These are phyloP conservation scores for Aldrovandia affinis DNA, from an alignment of 2,797 vertebrate genomes.

Conservation along the genomic window DNA sequence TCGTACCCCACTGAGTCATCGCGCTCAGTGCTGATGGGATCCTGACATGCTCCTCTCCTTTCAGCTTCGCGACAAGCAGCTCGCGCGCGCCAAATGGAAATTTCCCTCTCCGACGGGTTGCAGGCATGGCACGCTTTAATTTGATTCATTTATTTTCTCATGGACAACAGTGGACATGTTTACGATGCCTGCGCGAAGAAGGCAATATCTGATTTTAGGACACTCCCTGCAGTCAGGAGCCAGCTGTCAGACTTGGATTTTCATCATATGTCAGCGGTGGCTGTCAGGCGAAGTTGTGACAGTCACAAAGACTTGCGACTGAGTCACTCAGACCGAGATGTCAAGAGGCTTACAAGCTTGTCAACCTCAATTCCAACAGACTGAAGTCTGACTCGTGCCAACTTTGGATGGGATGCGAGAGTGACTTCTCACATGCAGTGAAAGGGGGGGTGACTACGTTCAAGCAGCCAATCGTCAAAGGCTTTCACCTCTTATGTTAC, in stretches of 20 bases:
- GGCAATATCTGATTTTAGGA: conserved; percentile 3
- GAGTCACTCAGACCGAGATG: conserved; percentile 11
- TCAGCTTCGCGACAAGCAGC: not conserved
- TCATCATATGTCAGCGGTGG: not conserved
- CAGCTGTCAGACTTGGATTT: conserved; percentile 2
- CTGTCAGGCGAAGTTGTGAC: not conserved
- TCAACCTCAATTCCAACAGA: not conserved
- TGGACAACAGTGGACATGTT: conserved; percentile 1
- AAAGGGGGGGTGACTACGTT: not conserved
- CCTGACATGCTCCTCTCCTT: not conserved
- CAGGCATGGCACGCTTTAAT: not conserved
- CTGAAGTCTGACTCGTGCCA: not conserved
- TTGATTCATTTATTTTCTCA: not conserved
- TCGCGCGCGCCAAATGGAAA: not conserved
- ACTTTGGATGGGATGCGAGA: not conserved
- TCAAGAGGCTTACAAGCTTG: conserved; percentile 9
- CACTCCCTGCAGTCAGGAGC: not conserved
- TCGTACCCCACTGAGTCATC: not conserved
- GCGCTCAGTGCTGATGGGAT: conserved; percentile 6
- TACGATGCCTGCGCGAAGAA: not conserved
- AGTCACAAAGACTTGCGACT: not conserved
- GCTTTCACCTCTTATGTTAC: not conserved
- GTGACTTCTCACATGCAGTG: not conserved
- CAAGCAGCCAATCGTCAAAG: not conserved
- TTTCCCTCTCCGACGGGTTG: not conserved